Evolutionary conservation across 2,888 invertebrate species (phyloP).

Genomic region (Agrotis clavis): DNA sequence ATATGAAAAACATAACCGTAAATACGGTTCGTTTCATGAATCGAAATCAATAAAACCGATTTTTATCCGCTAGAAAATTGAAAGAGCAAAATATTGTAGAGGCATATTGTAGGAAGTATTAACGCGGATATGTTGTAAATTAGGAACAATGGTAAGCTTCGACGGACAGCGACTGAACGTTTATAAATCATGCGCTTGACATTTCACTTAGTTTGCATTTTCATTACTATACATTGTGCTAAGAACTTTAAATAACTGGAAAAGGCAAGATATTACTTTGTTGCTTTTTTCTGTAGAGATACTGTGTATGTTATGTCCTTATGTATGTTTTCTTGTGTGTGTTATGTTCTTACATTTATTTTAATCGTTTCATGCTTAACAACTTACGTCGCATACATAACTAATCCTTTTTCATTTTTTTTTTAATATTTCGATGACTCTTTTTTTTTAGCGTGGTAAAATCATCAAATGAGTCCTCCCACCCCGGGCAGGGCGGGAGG

Average conservation of each 20-base stretch:
- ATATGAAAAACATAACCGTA: conserved; percentile 31
- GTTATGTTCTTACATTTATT: no score
- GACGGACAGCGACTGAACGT: conserved; percentile 66
- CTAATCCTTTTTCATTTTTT: no score
- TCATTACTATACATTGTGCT: conserved; percentile 64
- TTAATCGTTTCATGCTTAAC: no score
- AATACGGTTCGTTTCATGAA: conserved; percentile 23
- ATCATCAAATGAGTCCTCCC: no score
- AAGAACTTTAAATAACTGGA: conserved; percentile 50
- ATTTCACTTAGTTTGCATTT: conserved; percentile 78
- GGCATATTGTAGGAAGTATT: conserved; percentile 44
- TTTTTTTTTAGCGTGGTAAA: no score
- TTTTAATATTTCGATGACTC: no score
- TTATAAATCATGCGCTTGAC: conserved; percentile 78
- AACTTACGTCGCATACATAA: no score
- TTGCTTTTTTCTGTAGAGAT: conserved; percentile 4
- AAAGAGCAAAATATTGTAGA: conserved; percentile 39
- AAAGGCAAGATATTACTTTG: conserved; percentile 23
- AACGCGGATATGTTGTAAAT: conserved; percentile 56
- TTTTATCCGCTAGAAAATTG: conserved; percentile 55
- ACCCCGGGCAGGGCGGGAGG: no score
- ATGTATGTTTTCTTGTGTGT: no score
- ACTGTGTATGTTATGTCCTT: no score
- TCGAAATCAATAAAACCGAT: conserved; percentile 52
- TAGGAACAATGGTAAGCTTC: conserved; percentile 57